phyloP scores from a whole-genome alignment of 1,140 invertebrate genomes.

The Cydia amplana region DNA sequence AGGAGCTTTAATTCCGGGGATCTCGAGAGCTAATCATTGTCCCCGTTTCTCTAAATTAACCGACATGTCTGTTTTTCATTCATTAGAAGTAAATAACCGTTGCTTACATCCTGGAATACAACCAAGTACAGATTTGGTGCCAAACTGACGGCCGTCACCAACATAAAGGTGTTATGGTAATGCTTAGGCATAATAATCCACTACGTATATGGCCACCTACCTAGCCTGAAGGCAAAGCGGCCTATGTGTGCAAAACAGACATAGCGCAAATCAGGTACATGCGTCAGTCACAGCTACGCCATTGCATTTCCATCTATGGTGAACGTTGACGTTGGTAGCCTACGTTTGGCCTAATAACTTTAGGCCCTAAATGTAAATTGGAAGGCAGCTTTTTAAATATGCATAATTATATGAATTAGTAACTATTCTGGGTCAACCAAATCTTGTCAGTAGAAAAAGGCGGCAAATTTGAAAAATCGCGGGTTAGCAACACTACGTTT shows the following conservation, averaged over 20 bases:
- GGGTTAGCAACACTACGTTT: too few species aligned
- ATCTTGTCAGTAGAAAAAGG: too few species aligned
- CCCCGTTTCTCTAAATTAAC: not conserved
- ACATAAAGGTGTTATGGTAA: constrained; percentile 45
- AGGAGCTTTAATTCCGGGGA: too few species aligned
- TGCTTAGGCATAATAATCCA: constrained; percentile 30
- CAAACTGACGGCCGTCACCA: constrained; percentile 7
- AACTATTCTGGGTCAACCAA: too few species aligned
- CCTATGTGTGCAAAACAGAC: not conserved
- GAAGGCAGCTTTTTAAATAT: not conserved
- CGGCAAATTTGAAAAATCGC: too few species aligned
- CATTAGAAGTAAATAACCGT: not conserved
- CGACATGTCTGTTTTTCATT: not conserved
- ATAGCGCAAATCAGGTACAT: not conserved
- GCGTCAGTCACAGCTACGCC: constrained; percentile 10
- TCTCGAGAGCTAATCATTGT: too few species aligned
- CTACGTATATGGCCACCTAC: constrained; percentile 12
- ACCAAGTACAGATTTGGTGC: constrained; percentile 2
- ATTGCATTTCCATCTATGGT: constrained; percentile 20
- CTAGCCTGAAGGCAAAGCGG: not conserved
- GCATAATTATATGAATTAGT: not conserved
- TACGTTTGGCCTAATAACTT: constrained; percentile 28
- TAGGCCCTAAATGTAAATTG: not conserved
- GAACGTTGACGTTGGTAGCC: constrained; percentile 14
- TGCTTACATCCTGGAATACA: not conserved